Base-by-base conservation (phyloP, 2,888 invertebrate genomes). In the Lamellibrachia columna region DNA sequence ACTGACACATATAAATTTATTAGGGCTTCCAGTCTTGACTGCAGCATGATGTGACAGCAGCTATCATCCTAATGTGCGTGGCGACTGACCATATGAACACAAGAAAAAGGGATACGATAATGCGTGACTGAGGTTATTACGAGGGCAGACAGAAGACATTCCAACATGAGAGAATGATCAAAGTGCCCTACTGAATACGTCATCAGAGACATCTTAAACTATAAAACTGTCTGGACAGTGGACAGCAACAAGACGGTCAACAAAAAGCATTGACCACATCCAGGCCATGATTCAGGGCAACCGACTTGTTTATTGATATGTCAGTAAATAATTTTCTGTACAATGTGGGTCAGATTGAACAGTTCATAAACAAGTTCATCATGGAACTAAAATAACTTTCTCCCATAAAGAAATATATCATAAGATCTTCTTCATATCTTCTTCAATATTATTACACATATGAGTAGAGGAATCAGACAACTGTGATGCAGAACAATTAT, bases 141-240 rank as follows among this genome's bases (percentile, higher is more conserved):
- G n/a, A 75, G n/a, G 75, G 22, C 75, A 75, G 75, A 75, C 75
- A 75, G 75, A 75, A 75, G 75, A 75, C 75, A 75, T 75, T 75
- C 75, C n/a, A n/a, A 75, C 75, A 75, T 2, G 75, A 75, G 75
- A 15, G 75, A 22, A 22, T 75, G 75, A 75, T 75, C 75, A 75
- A 75, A 75, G 75, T 22, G 22, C 75, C 22, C 15, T 22, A 40
- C 11, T 75, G 75, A 11, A 15, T 75, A 75, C 22, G 75, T 75
- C 75, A 22, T 75, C 75, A 75, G 15, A n/a, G 75, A 75, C 75
- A 75, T 75, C 6, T 75, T 15, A 75, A 75, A n/a, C 75, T n/a
- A 75, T 75, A 75, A 75, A 75, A 75, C 75, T n/a, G 75, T 75
- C 22, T 75, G 75, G 75, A 22, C 75, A 75, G 75, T 75, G 75